Base-by-base conservation (phyloP, 1,140 invertebrate species). In the Agrypnia vestita region DNA sequence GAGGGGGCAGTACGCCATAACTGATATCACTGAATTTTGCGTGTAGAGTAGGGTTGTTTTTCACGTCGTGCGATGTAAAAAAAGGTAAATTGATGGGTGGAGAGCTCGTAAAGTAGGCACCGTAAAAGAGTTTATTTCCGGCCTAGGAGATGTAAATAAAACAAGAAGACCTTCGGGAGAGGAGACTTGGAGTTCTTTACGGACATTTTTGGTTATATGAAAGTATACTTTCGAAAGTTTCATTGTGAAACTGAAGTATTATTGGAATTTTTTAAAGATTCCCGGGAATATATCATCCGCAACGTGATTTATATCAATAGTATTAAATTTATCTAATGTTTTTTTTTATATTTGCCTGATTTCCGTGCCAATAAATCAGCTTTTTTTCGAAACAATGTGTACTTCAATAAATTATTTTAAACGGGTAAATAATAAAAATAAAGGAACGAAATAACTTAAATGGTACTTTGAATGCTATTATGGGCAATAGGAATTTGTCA, bases 81-180 rank as follows among this genome's bases (percentile, higher is more conserved):
- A 73, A 78, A 78, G 80, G 53, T 77, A 67, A 81, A 47, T 78
- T 46, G 76, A 78, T 81, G 80, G 80, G 67, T 61, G 75, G 76
- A 53, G 67, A 53, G 19, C 56, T 19, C 73, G 51, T 44, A 76
- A 76, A 76, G 59, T 79, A 78, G 61, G 53, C 76, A 10, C 69
- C 76, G 55, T 79, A 79, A 82, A 82, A 82, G 49, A 61, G 78
- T 81, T 81, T 82, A 82, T 71, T 61, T 62, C 64, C 43, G 59
- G 8, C 9, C 56, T 49, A 11, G 76, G 43, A 61, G 47, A 56
- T 19, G 64, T 53, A 46, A 80, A 69, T 77, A 80, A 80, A 80
- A 59, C 47, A 49, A 47, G 53, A 12, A 55, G 61, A 64, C 35
- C 47, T 53, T 7, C 13, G 12, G 7, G 71, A 53, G 13, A 73